phyloP scores from a whole-genome alignment of 2,113 vertebrate genomes.

The Tretioscincus oriximinensis region DNA sequence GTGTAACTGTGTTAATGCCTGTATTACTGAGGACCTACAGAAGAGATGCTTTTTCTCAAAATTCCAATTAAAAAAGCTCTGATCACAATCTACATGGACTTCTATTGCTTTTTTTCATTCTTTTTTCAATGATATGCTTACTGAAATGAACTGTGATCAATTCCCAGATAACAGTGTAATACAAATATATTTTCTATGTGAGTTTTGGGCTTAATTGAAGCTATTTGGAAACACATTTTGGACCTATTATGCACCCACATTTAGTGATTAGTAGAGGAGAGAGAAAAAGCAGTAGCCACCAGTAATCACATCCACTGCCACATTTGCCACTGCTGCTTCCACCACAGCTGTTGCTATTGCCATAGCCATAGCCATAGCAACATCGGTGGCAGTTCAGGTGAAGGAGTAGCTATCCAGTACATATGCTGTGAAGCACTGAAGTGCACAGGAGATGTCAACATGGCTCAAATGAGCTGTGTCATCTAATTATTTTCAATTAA shows the following conservation, averaged over 20 bases:
- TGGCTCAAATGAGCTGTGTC: conserved; percentile 77
- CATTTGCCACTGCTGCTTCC: too few relatives aligned
- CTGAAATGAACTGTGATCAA: neutral
- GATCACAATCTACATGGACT: too few relatives aligned
- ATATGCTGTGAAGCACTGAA: conserved; percentile 27
- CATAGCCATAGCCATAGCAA: too few relatives aligned
- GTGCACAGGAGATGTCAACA: conserved; percentile 53
- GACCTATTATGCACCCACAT: neutral
- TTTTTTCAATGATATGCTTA: neutral
- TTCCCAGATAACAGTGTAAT: neutral
- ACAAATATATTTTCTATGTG: neutral
- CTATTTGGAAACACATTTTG: neutral
- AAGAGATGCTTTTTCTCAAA: too few relatives aligned
- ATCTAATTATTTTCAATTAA: conserved; percentile 88
- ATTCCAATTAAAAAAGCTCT: too few relatives aligned
- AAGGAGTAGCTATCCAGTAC: conserved; percentile 40
- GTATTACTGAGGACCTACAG: too few relatives aligned
- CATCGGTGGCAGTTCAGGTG: conserved; percentile 45
- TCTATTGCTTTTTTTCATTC: too few relatives aligned
- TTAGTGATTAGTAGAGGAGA: neutral
- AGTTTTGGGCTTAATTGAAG: neutral
- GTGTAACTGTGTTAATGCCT: too few relatives aligned
- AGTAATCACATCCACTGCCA: too few relatives aligned
- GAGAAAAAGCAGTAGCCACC: neutral
- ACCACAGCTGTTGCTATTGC: too few relatives aligned